phyloP scores from a whole-genome alignment of 1,140 invertebrate genomes.

The Brachionus rotundiformis region DNA sequence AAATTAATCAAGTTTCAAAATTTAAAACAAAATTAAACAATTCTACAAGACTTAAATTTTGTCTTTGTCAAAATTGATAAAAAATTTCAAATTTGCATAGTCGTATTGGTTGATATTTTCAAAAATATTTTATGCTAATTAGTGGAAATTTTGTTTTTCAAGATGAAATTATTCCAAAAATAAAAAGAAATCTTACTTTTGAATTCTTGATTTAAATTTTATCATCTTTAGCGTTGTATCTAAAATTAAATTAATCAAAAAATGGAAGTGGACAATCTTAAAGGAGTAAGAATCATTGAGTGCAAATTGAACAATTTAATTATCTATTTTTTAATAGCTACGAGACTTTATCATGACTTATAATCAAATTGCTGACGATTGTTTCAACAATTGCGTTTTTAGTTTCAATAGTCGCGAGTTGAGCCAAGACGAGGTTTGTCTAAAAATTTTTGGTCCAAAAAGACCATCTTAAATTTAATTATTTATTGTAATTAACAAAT shows the following conservation, averaged over 20 bases:
- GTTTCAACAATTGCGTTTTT: constrained; percentile 36
- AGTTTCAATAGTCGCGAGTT: constrained; percentile 21
- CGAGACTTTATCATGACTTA: constrained; percentile 31
- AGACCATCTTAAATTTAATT: too few relatives aligned
- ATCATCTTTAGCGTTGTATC: constrained; percentile 22
- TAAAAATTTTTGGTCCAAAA: too few relatives aligned
- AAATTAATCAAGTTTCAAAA: too few relatives aligned
- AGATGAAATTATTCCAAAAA: constrained; percentile 45
- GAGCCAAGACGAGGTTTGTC: not conserved
- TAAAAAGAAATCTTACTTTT: not conserved
- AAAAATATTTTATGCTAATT: not conserved
- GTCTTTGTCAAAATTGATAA: not conserved
- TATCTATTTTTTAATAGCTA: not conserved
- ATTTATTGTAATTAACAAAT: too few relatives aligned
- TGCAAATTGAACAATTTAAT: not conserved
- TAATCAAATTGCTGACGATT: constrained; percentile 36
- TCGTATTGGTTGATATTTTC: not conserved
- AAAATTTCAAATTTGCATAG: not conserved
- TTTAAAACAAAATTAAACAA: too few relatives aligned
- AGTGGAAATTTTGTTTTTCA: not conserved
- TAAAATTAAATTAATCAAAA: not conserved
- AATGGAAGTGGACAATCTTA: constrained; percentile 26
- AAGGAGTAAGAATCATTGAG: not conserved
- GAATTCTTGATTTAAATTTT: not conserved
- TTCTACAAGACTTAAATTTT: not conserved